Evolutionary conservation across 2,888 invertebrate genomes (phyloP).

Genomic region (Tromatobia lineatoria): DNA sequence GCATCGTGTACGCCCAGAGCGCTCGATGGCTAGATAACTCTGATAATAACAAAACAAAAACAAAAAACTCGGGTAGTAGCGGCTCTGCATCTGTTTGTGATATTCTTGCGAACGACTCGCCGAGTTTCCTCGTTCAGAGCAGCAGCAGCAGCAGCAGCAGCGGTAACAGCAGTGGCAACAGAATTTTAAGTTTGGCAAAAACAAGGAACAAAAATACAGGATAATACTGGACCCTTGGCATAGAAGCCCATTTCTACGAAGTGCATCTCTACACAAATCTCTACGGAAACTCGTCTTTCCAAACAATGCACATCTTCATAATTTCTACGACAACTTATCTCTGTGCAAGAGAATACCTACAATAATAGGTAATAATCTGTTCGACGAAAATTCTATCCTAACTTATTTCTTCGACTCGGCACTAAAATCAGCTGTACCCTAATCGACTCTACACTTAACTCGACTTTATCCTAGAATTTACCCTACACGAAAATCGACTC

Average conservation of each 20-base stretch:
- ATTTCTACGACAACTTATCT: background rate
- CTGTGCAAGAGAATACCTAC: background rate
- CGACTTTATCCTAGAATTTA: background rate
- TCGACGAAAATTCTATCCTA: too few species aligned
- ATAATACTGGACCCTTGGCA: background rate
- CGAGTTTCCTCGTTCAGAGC: background rate
- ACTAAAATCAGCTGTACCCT: background rate
- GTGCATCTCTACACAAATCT: background rate
- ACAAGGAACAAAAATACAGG: background rate
- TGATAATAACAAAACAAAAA: constrained; percentile 24
- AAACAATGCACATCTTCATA: too few species aligned
- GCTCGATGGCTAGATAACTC: constrained; percentile 37
- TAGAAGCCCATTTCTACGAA: background rate
- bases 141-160: background rate
- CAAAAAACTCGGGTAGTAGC: background rate
- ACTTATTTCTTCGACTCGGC: too few species aligned
- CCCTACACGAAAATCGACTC: too few species aligned
- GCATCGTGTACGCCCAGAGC: constrained; percentile 35
- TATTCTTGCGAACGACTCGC: background rate
- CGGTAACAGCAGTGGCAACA: background rate
- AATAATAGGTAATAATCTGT: too few species aligned
- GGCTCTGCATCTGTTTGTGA: constrained; percentile 7
- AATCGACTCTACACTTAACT: background rate
- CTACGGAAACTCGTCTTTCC: background rate
- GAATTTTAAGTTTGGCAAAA: constrained; percentile 11